phyloP scores from a whole-genome alignment of 2,888 invertebrate species.

The Panopea generosa region DNA sequence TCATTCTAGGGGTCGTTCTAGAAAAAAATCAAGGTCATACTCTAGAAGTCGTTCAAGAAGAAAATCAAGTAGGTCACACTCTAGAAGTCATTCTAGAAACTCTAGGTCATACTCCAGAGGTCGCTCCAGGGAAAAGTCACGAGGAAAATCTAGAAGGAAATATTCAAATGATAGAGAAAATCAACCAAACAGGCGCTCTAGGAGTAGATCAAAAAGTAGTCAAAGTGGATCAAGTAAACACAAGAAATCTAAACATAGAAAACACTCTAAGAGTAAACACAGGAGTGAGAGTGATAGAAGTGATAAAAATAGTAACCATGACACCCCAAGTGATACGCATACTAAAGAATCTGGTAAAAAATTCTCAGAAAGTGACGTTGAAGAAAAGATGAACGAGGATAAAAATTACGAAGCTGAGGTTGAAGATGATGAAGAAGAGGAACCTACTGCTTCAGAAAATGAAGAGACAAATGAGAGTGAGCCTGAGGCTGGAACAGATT shows the following conservation, averaged over 20 bases:
- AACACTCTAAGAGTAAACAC: neutral
- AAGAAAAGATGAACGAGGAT: too few relatives aligned
- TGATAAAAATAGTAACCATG: neutral
- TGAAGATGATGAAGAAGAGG: neutral
- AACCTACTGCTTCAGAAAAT: neutral
- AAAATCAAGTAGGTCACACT: too few relatives aligned
- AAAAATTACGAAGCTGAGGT: neutral
- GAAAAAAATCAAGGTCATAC: too few relatives aligned
- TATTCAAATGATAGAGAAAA: neutral
- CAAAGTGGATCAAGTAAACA: constrained; percentile 4
- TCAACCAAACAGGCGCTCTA: neutral
- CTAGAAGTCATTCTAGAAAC: too few relatives aligned
- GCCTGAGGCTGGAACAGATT: constrained; percentile 5
- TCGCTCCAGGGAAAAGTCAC: too few relatives aligned
- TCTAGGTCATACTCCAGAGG: too few relatives aligned
- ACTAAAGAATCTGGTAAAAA: neutral
- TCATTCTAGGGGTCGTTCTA: too few relatives aligned
- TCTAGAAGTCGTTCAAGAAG: too few relatives aligned
- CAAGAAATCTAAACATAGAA: constrained; percentile 1
- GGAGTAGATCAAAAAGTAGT: neutral
- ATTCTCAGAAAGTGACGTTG: neutral
- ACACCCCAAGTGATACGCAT: neutral
- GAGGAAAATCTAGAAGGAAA: too few relatives aligned
- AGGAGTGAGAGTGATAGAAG: neutral
- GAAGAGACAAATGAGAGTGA: neutral